These are phyloP conservation scores for Microctenopoma stevenorrisi DNA, from an alignment of 2,797 vertebrate species.

Conservation along the genomic window DNA sequence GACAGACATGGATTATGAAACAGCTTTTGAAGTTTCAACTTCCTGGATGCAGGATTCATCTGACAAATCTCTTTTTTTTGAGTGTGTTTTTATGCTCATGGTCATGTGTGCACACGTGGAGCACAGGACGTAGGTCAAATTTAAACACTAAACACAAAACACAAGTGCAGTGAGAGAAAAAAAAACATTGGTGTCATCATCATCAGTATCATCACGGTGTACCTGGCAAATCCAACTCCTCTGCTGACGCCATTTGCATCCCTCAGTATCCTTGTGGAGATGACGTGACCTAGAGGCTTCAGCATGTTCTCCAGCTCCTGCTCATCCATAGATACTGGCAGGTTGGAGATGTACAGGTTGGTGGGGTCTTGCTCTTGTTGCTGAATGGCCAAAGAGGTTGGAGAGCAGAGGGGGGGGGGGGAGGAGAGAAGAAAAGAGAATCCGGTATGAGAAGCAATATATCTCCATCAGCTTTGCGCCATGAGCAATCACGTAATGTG, in stretches of 20 bases:
- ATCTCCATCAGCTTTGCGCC: slow-evolving; percentile 31
- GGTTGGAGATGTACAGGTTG: slow-evolving; percentile 99
- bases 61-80: slow-evolving; percentile 13
- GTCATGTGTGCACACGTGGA: neutral
- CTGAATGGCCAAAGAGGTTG: slow-evolving; percentile 70
- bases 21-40: slow-evolving; percentile 15
- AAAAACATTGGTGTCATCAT: neutral
- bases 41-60: slow-evolving; percentile 13
- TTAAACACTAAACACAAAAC: neutral
- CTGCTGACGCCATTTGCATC: slow-evolving; percentile 97
- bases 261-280: slow-evolving; percentile 97
- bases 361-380: slow-evolving; percentile 99
- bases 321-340: slow-evolving; percentile 97
- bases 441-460: slow-evolving; percentile 26
- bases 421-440: slow-evolving; percentile 4
- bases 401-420: slow-evolving; percentile 11
- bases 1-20: slow-evolving; percentile 21
- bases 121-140: neutral
- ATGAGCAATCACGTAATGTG: neutral
- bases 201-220: slow-evolving; percentile 3
- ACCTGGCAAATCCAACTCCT: slow-evolving; percentile 98
- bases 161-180: too few relatives aligned
- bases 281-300: slow-evolving; percentile 97
- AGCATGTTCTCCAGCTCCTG: slow-evolving; percentile 98
- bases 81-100: neutral